Conservation (phyloP, 2,797 vertebrate species). For the Chelmon rostratus region DNA sequence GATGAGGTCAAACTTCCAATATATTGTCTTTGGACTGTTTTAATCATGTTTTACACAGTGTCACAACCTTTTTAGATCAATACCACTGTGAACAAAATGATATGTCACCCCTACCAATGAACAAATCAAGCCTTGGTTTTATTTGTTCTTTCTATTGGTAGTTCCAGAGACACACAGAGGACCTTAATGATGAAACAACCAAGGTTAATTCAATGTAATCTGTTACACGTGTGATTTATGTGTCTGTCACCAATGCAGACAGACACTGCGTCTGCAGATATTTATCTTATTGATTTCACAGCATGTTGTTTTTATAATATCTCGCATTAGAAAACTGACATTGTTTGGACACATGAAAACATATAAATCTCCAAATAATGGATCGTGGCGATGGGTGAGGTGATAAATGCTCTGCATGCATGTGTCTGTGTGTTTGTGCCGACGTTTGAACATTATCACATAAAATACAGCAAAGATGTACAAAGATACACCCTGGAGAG, state of each 20-base stretch:
- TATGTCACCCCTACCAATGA: not conserved
- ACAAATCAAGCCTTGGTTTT: constrained; percentile 45
- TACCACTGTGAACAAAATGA: no score
- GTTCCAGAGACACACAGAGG: constrained; percentile 17
- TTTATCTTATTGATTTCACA: constrained; percentile 68
- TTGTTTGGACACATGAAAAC: constrained; percentile 48
- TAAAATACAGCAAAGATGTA: not conserved
- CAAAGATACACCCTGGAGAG: not conserved
- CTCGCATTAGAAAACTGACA: constrained; percentile 25
- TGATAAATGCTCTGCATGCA: constrained; percentile 39
- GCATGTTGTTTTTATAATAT: constrained; percentile 65
- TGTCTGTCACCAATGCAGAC: constrained; percentile 51
- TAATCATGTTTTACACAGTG: no score
- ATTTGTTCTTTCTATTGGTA: constrained; percentile 15
- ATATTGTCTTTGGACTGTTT: no score
- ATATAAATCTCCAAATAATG: constrained; percentile 59
- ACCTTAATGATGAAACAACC: constrained; percentile 55
- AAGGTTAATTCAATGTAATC: constrained; percentile 67
- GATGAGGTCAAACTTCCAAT: no score
- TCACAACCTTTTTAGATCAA: no score
- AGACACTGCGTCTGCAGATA: constrained; percentile 47
- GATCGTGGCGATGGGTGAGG: constrained; percentile 19
- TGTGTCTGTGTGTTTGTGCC: constrained; percentile 2
- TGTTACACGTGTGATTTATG: constrained; percentile 63
- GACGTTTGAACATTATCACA: constrained; percentile 1